Evolutionary conservation across 2,888 invertebrate species (phyloP).

Genomic region (Busseola fusca): DNA sequence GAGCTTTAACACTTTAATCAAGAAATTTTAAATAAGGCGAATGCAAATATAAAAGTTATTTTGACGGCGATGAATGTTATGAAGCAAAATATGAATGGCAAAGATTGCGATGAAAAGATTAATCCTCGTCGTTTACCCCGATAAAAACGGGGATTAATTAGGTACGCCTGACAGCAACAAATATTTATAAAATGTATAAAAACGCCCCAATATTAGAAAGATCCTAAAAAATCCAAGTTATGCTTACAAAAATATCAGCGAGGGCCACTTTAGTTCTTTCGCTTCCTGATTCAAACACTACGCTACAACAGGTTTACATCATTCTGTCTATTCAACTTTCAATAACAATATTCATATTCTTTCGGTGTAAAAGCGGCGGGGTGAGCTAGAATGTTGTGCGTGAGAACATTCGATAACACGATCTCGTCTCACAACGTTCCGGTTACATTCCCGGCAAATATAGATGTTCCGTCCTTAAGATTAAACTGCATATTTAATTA

Average conservation of each 20-base stretch:
- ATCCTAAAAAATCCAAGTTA: background rate
- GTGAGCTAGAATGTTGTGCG: slow-evolving; percentile 64
- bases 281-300: background rate
- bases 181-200: background rate
- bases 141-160: background rate
- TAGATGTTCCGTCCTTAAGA: slow-evolving; percentile 49
- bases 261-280: background rate
- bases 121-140: background rate
- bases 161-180: background rate
- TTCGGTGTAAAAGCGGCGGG: slow-evolving; percentile 54
- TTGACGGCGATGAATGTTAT: background rate
- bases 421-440: slow-evolving; percentile 70
- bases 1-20: background rate
- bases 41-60: background rate
- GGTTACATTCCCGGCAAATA: slow-evolving; percentile 67
- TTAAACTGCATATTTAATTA: slow-evolving; percentile 66
- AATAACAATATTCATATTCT: slow-evolving; percentile 47
- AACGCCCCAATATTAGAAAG: background rate
- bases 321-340: background rate
- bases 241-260: slow-evolving; percentile 11
- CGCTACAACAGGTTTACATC: slow-evolving; percentile 25
- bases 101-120: slow-evolving; percentile 11
- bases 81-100: background rate
- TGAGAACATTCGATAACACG: slow-evolving; percentile 74
- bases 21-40: background rate